These are phyloP conservation scores for Drosophila formosana DNA, from an alignment of 2,888 invertebrate genomes.

Conservation along the genomic window DNA sequence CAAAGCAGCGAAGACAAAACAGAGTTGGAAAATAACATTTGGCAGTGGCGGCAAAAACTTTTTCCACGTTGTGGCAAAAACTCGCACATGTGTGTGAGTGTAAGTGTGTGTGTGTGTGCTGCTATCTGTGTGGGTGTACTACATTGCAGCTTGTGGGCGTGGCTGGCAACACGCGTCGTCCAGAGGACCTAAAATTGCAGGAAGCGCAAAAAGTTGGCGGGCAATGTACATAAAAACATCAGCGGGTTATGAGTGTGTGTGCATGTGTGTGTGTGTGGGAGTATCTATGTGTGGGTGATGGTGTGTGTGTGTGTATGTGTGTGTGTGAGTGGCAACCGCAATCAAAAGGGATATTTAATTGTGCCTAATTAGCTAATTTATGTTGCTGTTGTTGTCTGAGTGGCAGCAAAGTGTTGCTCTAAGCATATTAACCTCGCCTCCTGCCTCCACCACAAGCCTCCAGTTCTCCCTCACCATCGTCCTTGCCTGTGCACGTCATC, in stretches of 20 bases:
- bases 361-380: constrained; percentile 80
- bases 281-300: constrained; percentile 18
- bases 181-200: constrained; percentile 70
- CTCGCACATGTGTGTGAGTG: constrained; percentile 23
- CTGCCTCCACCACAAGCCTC: constrained; percentile 9
- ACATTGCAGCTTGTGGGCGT: constrained; percentile 68
- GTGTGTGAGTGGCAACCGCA: constrained; percentile 61
- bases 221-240: constrained; percentile 63
- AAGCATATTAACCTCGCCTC: constrained; percentile 62
- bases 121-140: constrained; percentile 60
- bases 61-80: constrained; percentile 74
- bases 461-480: neutral
- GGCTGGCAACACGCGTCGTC: constrained; percentile 65
- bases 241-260: constrained; percentile 40
- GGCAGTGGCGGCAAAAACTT: constrained; percentile 71
- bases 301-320: constrained; percentile 18
- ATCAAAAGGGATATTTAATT: constrained; percentile 80
- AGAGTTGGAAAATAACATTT: constrained; percentile 78
- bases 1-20: constrained; percentile 60
- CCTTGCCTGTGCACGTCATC: constrained; percentile 20
- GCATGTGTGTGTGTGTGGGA: constrained; percentile 12
- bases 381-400: constrained; percentile 59
- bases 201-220: constrained; percentile 61
- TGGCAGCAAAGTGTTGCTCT: constrained; percentile 66
- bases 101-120: constrained; percentile 15